These are phyloP conservation scores for Halcyon leucocephala DNA, from an alignment of 2,797 vertebrate species.

Conservation along the genomic window DNA sequence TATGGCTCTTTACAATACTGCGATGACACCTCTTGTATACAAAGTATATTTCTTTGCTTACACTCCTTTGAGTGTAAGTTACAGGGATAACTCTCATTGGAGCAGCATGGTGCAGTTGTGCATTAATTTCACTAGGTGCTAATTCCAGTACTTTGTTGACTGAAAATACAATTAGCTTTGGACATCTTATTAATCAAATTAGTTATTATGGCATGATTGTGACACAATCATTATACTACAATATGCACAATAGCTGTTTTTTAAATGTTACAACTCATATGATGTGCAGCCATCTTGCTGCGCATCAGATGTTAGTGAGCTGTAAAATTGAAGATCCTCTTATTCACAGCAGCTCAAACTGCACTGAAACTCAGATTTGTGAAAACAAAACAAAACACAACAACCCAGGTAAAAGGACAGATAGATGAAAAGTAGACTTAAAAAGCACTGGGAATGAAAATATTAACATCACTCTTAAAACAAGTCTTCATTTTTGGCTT, in stretches of 20 bases:
- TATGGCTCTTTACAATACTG: neutral
- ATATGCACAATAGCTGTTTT: accelerated
- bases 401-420: neutral
- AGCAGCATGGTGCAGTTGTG: neutral
- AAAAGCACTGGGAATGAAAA: neutral
- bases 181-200: neutral
- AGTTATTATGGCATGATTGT: neutral
- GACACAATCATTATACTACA: neutral
- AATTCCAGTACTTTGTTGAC: neutral
- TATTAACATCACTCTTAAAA: neutral
- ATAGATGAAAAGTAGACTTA: neutral
- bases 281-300: neutral
- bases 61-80: neutral
- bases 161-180: neutral
- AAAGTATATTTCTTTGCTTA: neutral
- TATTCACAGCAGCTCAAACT: accelerated
- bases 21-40: neutral
- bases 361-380: neutral
- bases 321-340: neutral
- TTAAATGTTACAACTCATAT: neutral
- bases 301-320: neutral
- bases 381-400: neutral
- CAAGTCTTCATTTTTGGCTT: neutral
- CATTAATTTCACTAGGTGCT: neutral
- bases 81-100: neutral